Base-by-base conservation (phyloP, 2,888 invertebrate genomes). In the Acrocera orbiculus region DNA sequence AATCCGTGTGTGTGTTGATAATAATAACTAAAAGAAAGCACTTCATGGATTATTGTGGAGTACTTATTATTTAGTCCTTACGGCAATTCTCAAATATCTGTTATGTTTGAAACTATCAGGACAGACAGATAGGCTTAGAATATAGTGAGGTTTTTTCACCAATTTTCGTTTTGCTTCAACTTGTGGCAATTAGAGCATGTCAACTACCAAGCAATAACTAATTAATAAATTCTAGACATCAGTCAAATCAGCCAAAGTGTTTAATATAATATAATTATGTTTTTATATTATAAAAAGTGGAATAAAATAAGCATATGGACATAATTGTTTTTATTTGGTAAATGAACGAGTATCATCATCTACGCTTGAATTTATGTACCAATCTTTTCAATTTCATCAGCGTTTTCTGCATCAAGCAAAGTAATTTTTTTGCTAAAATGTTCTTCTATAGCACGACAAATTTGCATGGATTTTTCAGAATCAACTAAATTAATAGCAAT, bases 401-500 rank as follows among this genome's bases (percentile, higher is more conserved):
- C 76, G 64, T 92, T 86, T 47, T 87, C 85, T 27, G 86, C 79
- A 56, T 93, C 83, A 27, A 93, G 63, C 41, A 75, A 70, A 20
- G 70, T 56, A 38, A 93, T 90, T 51, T 76, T 77, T 51, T 80
- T 79, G 48, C 85, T 79, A 63, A 93, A 95, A 61, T 93, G 92
- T 41, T 66, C 62, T 61, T 89, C 86, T 46, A 95, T 89, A 20
- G 74, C 66, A 44, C 70, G 67, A 45, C 90, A 76, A 29, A 85
- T 69, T 16, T 64, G 59, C 72, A 79, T 75, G 9, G 79, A 62
- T 45, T 73, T 67, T 0, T 69, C 54, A 4, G 79, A 76, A 52
- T 89, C 93, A n/a, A 96, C 71, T 43, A 98, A 69, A 62, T 96
- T 98, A 32, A 98, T 92, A 5, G 96, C 96, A 48, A 96, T 79